Evolutionary conservation across 2,113 vertebrate species (phyloP).

Genomic region (Eidolon helvum): DNA sequence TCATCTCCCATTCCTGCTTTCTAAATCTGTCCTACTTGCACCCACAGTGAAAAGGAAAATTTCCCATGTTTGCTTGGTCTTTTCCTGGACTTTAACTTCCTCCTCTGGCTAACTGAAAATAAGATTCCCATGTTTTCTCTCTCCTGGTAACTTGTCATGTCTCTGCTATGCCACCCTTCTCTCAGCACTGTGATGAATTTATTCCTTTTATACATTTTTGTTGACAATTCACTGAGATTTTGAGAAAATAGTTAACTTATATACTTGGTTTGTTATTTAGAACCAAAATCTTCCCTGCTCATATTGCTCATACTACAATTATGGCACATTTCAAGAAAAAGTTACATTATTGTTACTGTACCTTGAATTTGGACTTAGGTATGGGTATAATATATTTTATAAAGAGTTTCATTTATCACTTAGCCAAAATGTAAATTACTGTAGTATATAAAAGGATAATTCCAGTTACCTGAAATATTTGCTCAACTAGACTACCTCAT

Average conservation of each 20-base stretch:
- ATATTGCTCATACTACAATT: neutral
- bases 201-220: neutral
- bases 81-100: neutral
- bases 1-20: neutral
- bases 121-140: neutral
- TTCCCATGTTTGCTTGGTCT: neutral
- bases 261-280: neutral
- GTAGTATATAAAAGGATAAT: neutral
- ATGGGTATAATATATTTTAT: neutral
- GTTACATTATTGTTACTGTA: neutral
- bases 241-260: neutral
- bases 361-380: neutral
- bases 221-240: neutral
- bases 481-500: neutral
- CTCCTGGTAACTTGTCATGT: neutral
- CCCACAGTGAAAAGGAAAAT: neutral
- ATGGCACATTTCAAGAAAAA: neutral
- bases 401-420: neutral
- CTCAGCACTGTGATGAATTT: neutral
- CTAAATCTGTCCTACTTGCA: neutral
- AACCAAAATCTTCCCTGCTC: neutral
- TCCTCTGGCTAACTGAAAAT: neutral
- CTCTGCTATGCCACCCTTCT: neutral
- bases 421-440: neutral
- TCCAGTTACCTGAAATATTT: neutral